Evolutionary conservation across 1,140 invertebrate species (phyloP).

Genomic region (Trichonephila inaurata): DNA sequence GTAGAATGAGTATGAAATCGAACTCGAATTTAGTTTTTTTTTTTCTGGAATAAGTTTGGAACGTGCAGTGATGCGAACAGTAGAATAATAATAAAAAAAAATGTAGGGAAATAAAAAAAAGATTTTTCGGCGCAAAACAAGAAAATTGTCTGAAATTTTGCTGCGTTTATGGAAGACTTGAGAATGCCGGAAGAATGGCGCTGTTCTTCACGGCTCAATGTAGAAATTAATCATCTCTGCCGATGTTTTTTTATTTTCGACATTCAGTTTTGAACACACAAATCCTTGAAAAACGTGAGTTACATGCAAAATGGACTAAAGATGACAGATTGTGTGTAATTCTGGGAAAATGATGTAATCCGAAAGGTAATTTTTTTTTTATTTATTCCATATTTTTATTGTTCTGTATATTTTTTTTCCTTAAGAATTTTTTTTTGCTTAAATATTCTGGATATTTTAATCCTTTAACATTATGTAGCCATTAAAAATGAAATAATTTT

Average conservation of each 20-base stretch:
- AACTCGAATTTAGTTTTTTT: neutral
- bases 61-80: constrained; percentile 25
- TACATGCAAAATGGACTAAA: constrained; percentile 45
- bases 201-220: constrained; percentile 68
- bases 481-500: neutral
- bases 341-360: constrained; percentile 26
- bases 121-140: constrained; percentile 9
- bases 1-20: neutral
- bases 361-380: constrained; percentile 58
- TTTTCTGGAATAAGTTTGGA: neutral
- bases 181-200: constrained; percentile 69
- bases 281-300: constrained; percentile 42
- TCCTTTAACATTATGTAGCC: neutral
- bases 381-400: no score
- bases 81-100: neutral
- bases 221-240: constrained; percentile 63
- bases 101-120: constrained; percentile 10
- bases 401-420: no score
- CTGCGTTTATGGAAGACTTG: constrained; percentile 49
- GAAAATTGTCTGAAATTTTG: constrained; percentile 62
- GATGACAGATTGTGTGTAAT: constrained; percentile 8
- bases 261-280: neutral
- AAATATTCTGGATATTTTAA: neutral
- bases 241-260: neutral
- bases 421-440: no score